phyloP scores from a whole-genome alignment of 2,888 invertebrate species.

The Melieria omissa region DNA sequence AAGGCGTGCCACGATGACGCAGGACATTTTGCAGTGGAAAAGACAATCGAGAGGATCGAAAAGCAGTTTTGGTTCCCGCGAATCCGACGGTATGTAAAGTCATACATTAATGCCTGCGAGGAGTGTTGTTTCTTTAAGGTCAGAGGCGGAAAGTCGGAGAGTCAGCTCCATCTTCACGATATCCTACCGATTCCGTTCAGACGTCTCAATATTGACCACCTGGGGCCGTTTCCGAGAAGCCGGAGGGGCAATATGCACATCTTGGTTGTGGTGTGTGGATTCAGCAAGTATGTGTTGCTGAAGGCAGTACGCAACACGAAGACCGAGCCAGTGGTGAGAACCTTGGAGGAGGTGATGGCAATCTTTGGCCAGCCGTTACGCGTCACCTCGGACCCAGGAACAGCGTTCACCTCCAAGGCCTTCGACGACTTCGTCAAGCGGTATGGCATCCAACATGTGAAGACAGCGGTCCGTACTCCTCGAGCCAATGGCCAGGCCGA shows the following conservation, averaged over 20 bases:
- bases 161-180: conserved; percentile 29
- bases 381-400: conserved; percentile 32
- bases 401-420: conserved; percentile 34
- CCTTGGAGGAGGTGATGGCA: conserved; percentile 12
- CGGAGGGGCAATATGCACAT: background rate
- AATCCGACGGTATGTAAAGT: conserved; percentile 40
- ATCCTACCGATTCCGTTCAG: conserved; percentile 36
- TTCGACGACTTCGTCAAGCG: conserved; percentile 13
- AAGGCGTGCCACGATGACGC: conserved; percentile 2
- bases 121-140: conserved; percentile 21
- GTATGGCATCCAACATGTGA: conserved; percentile 32
- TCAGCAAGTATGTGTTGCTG: conserved; percentile 18
- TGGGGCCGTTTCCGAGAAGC: conserved; percentile 30
- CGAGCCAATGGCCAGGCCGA: conserved; percentile 28
- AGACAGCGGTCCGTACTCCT: conserved; percentile 34
- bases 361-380: conserved; percentile 29
- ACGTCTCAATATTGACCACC: conserved; percentile 32
- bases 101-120: conserved; percentile 38
- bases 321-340: conserved; percentile 8
- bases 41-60: conserved; percentile 1
- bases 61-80: conserved; percentile 28
- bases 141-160: conserved; percentile 28
- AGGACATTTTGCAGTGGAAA: conserved; percentile 11
- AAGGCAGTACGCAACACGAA: conserved; percentile 17
- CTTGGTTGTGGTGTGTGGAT: conserved; percentile 16